Evolutionary conservation across 2,797 vertebrate species (phyloP), one percentile per base, ranked within the genome.

Genomic region (Cephalopachus bancanus): DNA sequence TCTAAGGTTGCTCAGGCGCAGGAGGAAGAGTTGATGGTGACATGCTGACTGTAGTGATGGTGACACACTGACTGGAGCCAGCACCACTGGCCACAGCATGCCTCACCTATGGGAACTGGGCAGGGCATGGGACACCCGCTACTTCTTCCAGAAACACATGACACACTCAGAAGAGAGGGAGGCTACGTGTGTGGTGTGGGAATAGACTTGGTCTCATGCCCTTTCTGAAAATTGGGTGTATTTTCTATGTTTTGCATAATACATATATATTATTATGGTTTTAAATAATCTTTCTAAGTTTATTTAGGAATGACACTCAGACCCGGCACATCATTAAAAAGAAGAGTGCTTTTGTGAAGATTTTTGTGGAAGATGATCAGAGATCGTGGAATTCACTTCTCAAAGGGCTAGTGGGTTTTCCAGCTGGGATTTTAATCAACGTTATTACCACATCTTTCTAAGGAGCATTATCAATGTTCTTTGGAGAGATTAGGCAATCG

Each of bases 21-120:
- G 8, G n/a, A 33, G 14, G 26, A 3, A 2, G 3, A 12, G 33
- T 71, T 2, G 30, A 14, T 0, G 7, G n/a, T 1, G 4, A 2
- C 1, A 0, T 1, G 37, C 33, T 72, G 20, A 44, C 37, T 1
- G 12, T 44, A 44, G 44, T 44, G 44, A 44, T 44, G 44, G 44
- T 44, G 44, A 44, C 44, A 44, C 44, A 44, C 44, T 44, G 44
- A 44, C 44, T 44, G 44, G 44, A 44, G 44, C 44, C 44, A 7
- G 44, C 44, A 44, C 44, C 44, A 44, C 6, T 44, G 44, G 44
- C 44, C 44, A 44, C 44, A 44, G 44, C 44, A 44, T 44, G 44
- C 44, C 44, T 44, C 44, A 44, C 44, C 44, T 44, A 44, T 44
- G 44, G 44, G 44, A 44, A 44, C 44, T 44, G 44, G 44, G 44